A percentile compares a stretch with the other conserved stretches of the same genome.
Conservation (phyloP, 2,797 vertebrate species). For the Urosaurus nigricauda region DNA sequence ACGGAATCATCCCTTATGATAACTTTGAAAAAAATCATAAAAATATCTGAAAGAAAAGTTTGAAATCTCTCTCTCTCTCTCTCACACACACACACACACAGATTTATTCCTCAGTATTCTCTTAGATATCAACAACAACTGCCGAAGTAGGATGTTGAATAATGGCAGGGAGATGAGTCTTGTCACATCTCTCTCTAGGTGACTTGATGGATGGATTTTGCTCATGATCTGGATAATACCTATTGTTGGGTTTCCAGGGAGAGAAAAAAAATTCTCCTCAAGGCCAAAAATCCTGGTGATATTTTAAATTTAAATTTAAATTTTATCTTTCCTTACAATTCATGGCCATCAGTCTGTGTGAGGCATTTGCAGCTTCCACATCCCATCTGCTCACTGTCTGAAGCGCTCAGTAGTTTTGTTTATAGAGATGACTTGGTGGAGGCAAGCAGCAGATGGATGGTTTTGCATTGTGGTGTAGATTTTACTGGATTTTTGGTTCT, state of each 20-base stretch:
- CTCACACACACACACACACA: not conserved
- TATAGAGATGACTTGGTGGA: not conserved
- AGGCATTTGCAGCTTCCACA: not conserved
- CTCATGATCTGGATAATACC: not conserved
- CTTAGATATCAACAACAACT: not conserved
- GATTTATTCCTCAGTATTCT: not conserved
- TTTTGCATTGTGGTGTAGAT: not conserved
- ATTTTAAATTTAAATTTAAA: not conserved
- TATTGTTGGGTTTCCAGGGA: not conserved
- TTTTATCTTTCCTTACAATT: not conserved
- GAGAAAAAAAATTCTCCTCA: not conserved
- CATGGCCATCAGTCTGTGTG: not conserved
- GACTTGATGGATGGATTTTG: not conserved
- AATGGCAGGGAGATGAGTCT: conserved; percentile 3
- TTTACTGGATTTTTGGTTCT: not conserved
- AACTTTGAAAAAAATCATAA: not conserved
- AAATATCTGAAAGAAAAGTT: too few relatives aligned
- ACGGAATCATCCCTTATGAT: not conserved
- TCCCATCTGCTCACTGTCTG: not conserved
- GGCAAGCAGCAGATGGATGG: not conserved
- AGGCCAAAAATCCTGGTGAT: not conserved
- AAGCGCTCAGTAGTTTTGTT: not conserved
- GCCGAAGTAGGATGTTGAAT: not conserved
- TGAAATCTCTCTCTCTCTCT: too few relatives aligned
- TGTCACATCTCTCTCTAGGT: not conserved